Evolutionary conservation across 2,113 vertebrate species (phyloP), one percentile per base, ranked within the genome.

Genomic region (Rana temporaria): DNA sequence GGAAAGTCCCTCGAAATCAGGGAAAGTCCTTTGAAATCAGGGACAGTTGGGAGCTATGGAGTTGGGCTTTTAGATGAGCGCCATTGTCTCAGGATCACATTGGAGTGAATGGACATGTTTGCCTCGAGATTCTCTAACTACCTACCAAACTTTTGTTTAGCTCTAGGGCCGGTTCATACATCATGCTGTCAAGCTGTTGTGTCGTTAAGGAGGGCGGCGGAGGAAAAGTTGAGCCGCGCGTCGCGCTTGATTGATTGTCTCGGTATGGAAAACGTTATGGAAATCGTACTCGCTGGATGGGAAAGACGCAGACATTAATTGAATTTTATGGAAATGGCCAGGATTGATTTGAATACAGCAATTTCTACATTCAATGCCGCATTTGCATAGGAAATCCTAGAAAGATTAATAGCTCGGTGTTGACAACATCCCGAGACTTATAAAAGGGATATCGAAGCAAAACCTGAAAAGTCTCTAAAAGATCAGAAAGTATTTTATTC

Each of bases 311-410:
- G 72, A 57, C 53, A 18, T 59, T 76, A 67, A 74, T 59, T 76
- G 62, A 76, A 76, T 67, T 75, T 74, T 83, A 83, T 76, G 81
- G 71, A 83, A 83, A 83, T 75, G 0, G 16, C 57, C 8, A 24
- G 52, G 26, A 26, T 14, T n/a, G 72, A 76, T 83, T 83, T 83
- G 81, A 83, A 83, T 83, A 76, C 52, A 66, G 71, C 73, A 68
- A 59, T 20, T 57, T 76, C 53, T 68, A 68, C n/a, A 82, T 67
- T 75, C 71, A 82, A 82, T 67, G 66, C 42, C 66, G 20, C 14
- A 64, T 83, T 83, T 83, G 81, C 53, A 83, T 83, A 38, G 63
- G 70, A 75, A 82, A 75, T 75, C 70, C 60, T 30, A 12, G n/a
- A 42, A 30, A 56, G 53, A 34, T 75, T 19, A 60, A 59, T n/a